A percentile compares a stretch with the other conserved stretches of the same genome.
These are phyloP conservation scores for Anaspis maculata DNA, from an alignment of 2,888 invertebrate genomes.

Conservation along the genomic window DNA sequence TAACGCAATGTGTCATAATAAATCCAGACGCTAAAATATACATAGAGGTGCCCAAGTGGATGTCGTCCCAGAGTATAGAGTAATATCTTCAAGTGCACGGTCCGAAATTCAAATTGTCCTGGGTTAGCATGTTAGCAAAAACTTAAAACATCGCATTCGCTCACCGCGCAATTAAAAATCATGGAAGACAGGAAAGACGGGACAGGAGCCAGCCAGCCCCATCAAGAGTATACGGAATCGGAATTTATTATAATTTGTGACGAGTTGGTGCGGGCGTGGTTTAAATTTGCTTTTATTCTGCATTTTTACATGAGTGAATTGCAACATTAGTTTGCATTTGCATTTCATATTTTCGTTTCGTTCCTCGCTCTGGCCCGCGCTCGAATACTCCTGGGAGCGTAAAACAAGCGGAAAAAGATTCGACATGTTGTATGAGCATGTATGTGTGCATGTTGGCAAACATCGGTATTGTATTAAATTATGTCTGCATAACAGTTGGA, in stretches of 20 bases:
- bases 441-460: constrained; percentile 20
- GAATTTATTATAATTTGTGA: constrained; percentile 12
- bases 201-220: too few relatives aligned
- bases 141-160: too few relatives aligned
- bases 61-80: too few relatives aligned
- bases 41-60: too few relatives aligned
- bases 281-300: constrained; percentile 13
- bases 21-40: too few relatives aligned
- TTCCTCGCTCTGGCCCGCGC: constrained; percentile 15
- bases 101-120: too few relatives aligned
- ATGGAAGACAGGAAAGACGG: too few relatives aligned
- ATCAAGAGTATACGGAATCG: constrained; percentile 6
- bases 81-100: too few relatives aligned
- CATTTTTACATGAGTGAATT: constrained; percentile 18
- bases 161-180: too few relatives aligned
- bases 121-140: too few relatives aligned
- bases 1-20: too few relatives aligned
- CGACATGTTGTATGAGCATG: too few relatives aligned
- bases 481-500: constrained; percentile 16
- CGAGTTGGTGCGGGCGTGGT: constrained; percentile 4
- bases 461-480: constrained; percentile 20
- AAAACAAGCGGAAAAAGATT: constrained; percentile 25
- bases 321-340: constrained; percentile 24
- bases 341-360: constrained; percentile 23
- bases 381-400: constrained; percentile 16